Evolutionary conservation across 2,888 invertebrate species (phyloP), one percentile per base, ranked within the genome.

Genomic region (Tubulanus polymorphus): DNA sequence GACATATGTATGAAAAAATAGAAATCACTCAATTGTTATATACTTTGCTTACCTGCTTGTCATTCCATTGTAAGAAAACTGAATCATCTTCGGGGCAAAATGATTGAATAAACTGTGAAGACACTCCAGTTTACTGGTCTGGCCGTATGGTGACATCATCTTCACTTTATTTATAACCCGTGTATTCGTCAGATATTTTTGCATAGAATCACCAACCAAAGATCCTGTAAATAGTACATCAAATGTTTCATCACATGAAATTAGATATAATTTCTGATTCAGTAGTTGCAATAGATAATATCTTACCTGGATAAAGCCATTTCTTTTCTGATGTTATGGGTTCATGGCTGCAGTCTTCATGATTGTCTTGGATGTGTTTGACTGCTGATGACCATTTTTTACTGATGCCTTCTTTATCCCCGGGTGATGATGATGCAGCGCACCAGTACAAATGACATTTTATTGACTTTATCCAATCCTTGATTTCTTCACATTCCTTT

Each of bases 381-480:
- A 41, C 15, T 8, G 20, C 18, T 18, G 41, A 5, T 23, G 23
- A 41, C 41, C 41, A 41, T 41, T 41, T 41, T 23, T 41, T 41
- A 8, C 23, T 41, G 41, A 41, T 41, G 20, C 20, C 41, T 8
- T 5, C 41, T 8, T 23, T 23, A 41, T 41, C 41, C 6, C 41
- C 41, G 6, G 18, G 41, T 15, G 41, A 23, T 5, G 41, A 41
- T 41, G 41, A 41, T 23, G 23, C 23, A 18, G 23, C 41, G 15
- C 41, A 41, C 41, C 41, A 41, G 23, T 41, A 41, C 6, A 41
- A 15, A 41, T 41, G 41, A 15, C 23, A 41, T 41, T 41, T 41
- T 41, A 41, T 41, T 8, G 20, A 20, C 23, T 41, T 41, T 20
- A 41, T 41, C 41, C 41, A 41, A 15, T 41, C 41, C 15, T 23